Evolutionary conservation across 2,797 vertebrate genomes (phyloP), one percentile per base, ranked within the genome.

Genomic region (Arrhamphus sclerolepis): DNA sequence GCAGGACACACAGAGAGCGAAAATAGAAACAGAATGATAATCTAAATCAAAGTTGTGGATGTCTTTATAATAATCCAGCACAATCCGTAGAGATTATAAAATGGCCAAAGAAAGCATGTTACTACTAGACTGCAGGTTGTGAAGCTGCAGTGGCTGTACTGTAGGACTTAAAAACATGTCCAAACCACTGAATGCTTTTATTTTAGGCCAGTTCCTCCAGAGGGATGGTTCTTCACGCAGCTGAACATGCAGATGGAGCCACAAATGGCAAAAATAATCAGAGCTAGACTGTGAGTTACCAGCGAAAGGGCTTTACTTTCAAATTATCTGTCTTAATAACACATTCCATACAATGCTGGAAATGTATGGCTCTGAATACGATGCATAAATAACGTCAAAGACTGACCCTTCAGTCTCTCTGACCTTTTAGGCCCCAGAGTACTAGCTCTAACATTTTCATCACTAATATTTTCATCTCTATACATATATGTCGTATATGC

Each of bases 51-150:
- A 86, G 59, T 74, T 80, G 56, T 61, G 63, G 59, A 61, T 68
- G 65, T 77, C 74, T 80, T 82, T 68, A 66, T 31, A 47, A 71
- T 81, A 88, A 87, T 82, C 78, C 51, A 1, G 14, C 26, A 38
- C 63, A 87, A 88, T 72, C 78, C 24, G 46, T 29, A 46, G 62
- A 78, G 64, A 84, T 65, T 67, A 66, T 26, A 57, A 63, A 84
- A 78, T 58, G 43, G 56, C 60, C 40, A 40, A 20, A 72, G 38
- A 53, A 18, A 24, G 24, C n/a, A 44, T 46, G 66, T 64, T 70
- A 43, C 60, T 49, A 48, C 38, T 11, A 59, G 16, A 50, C 47
- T 52, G 43, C 60, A 22, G 57, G 62, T 61, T 43, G 26, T 52
- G 51, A 66, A 31, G 54, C 51, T 63, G 26, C 50, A 41, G 5